Evolutionary conservation across 2,888 invertebrate genomes (phyloP).

Genomic region (Limenitis camilla): DNA sequence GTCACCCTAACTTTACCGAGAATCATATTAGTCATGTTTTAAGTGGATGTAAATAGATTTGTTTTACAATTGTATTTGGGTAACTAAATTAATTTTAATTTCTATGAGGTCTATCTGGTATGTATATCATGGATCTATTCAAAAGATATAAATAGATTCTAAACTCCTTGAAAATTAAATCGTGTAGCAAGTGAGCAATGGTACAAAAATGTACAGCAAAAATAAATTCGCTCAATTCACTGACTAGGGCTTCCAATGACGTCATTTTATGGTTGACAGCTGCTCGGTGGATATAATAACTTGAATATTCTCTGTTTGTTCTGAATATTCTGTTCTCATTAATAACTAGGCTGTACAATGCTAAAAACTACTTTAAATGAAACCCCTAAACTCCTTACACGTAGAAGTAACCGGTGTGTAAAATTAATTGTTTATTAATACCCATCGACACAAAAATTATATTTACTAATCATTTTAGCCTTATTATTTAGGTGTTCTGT

Average conservation of each 20-base stretch:
- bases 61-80: background rate
- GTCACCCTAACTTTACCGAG: slow-evolving; percentile 1
- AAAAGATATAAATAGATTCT: background rate
- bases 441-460: too few species aligned
- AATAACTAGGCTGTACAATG: too few species aligned
- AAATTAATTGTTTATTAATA: too few species aligned
- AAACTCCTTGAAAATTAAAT: background rate
- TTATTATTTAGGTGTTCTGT: too few species aligned
- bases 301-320: background rate
- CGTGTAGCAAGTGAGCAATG: slow-evolving; percentile 1
- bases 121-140: too few species aligned
- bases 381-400: too few species aligned
- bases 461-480: too few species aligned
- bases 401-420: too few species aligned
- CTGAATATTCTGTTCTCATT: background rate
- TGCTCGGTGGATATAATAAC: background rate
- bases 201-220: slow-evolving; percentile 11
- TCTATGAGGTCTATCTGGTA: too few species aligned
- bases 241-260: slow-evolving; percentile 8
- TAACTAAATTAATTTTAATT: too few species aligned
- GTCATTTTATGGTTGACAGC: slow-evolving; percentile 14
- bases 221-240: slow-evolving; percentile 8
- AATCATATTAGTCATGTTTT: background rate
- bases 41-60: background rate
- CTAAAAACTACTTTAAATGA: too few species aligned